phyloP scores from a whole-genome alignment of 2,888 invertebrate species.

The Dynastes grantii region DNA sequence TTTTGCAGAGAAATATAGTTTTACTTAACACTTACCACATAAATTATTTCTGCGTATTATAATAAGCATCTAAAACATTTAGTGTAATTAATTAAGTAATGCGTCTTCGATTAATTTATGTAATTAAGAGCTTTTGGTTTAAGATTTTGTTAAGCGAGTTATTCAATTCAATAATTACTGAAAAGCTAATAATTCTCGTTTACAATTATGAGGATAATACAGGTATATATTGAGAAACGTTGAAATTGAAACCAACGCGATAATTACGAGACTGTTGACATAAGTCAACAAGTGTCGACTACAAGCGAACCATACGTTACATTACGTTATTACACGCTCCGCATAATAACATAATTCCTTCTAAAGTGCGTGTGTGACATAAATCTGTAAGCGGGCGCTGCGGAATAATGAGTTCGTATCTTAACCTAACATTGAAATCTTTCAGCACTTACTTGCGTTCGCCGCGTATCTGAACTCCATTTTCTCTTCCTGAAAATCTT shows the following conservation, averaged over 20 bases:
- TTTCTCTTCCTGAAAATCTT: background rate
- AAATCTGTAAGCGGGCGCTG: background rate
- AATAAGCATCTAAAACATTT: too few relatives aligned
- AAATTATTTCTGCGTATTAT: too few relatives aligned
- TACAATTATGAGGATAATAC: too few relatives aligned
- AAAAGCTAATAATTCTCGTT: background rate
- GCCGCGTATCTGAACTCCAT: constrained; percentile 52
- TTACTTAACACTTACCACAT: too few relatives aligned
- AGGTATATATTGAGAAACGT: background rate
- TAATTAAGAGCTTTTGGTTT: background rate
- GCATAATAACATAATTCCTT: constrained; percentile 22
- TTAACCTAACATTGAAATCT: constrained; percentile 48
- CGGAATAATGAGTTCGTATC: background rate
- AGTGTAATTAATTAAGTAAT: too few relatives aligned
- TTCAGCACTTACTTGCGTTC: constrained; percentile 53
- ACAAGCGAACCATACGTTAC: background rate
- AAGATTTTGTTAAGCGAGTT: background rate
- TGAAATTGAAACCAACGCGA: background rate
- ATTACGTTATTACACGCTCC: background rate
- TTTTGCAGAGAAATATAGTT: too few relatives aligned
- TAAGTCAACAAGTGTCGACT: background rate
- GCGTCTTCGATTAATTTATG: too few relatives aligned
- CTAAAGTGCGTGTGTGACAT: constrained; percentile 7
- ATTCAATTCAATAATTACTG: too few relatives aligned
- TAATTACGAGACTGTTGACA: constrained; percentile 19